Base-by-base conservation (phyloP, 2,888 invertebrate genomes). In the Belgica antarctica region DNA sequence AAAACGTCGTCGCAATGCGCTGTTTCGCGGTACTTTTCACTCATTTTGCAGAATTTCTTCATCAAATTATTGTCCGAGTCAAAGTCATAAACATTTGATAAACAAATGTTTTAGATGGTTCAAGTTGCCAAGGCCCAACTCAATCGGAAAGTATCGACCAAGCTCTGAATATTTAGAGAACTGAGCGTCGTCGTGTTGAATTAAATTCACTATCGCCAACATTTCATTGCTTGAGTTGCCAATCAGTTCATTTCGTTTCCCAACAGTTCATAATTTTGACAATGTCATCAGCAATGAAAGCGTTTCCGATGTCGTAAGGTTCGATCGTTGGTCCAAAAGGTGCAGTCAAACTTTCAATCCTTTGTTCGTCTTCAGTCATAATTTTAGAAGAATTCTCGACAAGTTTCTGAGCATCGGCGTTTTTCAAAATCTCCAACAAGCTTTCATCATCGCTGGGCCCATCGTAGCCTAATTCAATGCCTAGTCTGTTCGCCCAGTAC, bases 251-350 rank as follows among this genome's bases (percentile, higher is more conserved):
- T 75, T 10, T 62, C 19, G 61, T 76, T 76, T 79, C 76, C 80
- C 80, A 80, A 1, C 76, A 74, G 1, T 74, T 34, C 72, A 77
- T 73, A 65, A 78, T 59, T 57, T 76, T 73, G 1, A 73, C 68
- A 0, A 77, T 77, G 4, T 75, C 61, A 24, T 75, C 75, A 28
- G 73, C 71, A 1, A 80, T 72, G 7, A 80, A 75, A 10, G 77
- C 77, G 17, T 79, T 76, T 1, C 75, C 75, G 1, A 76, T 76
- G 2, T 70, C 68, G 24, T 80, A 80, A 0, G 80, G 77, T 52
- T 80, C 80, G 19, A 80, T 73, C 0, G 75, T 76, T 0, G 80
- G 80, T 1, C 79, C 80, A 71, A 79, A 79, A 19, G 77, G 76
- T 24, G 78, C 77, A 2, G 34, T 68, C 15, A 61, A 36, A 7